phyloP scores from a whole-genome alignment of 2,888 invertebrate genomes.

The Sclerodermus sp. region DNA sequence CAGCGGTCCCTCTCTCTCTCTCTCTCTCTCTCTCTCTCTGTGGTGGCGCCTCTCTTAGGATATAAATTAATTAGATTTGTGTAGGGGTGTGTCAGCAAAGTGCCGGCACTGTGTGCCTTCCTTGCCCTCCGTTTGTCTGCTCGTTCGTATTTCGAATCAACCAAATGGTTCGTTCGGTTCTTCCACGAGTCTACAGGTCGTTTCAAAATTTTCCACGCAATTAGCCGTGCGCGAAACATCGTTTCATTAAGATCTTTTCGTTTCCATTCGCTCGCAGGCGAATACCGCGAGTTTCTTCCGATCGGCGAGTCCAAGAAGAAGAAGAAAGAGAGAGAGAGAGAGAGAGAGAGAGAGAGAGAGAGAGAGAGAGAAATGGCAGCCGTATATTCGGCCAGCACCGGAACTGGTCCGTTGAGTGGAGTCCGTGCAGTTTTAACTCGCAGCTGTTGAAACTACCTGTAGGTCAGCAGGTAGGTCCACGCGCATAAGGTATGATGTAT shows the following conservation, averaged over 20 bases:
- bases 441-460: slow-evolving; percentile 18
- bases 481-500: slow-evolving; percentile 42
- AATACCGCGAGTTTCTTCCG: too few species aligned
- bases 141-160: slow-evolving; percentile 22
- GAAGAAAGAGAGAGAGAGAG: too few species aligned
- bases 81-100: slow-evolving; percentile 52
- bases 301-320: too few species aligned
- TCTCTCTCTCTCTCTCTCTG: too few species aligned
- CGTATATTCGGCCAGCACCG: too few species aligned
- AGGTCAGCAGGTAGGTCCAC: slow-evolving; percentile 33
- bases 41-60: slow-evolving; percentile 51
- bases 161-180: slow-evolving; percentile 21
- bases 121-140: slow-evolving; percentile 24
- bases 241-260: not conserved
- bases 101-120: slow-evolving; percentile 33
- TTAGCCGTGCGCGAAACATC: not conserved
- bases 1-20: slow-evolving; percentile 2
- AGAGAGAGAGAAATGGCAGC: too few species aligned
- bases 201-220: slow-evolving; percentile 22
- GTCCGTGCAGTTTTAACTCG: not conserved
- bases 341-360: too few species aligned
- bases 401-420: not conserved
- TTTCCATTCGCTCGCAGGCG: not conserved
- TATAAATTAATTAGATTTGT: slow-evolving; percentile 58
- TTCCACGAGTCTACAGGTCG: slow-evolving; percentile 23